phyloP scores from a whole-genome alignment of 2,113 vertebrate species.

The Ahaetulla prasina region DNA sequence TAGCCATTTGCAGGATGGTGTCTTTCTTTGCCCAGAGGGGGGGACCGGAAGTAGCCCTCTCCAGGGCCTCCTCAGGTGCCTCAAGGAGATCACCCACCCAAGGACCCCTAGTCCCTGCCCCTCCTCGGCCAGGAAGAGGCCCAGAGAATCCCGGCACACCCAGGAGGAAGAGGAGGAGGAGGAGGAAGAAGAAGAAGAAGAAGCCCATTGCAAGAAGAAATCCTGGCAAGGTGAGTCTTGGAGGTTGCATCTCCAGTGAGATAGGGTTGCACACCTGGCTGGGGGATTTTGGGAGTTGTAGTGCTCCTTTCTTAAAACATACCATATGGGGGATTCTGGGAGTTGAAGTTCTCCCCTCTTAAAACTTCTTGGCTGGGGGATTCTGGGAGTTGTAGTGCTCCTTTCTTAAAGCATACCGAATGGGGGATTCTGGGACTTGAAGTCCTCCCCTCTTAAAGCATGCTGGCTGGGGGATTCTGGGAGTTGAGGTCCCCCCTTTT shows the following conservation, averaged over 20 bases:
- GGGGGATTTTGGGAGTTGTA: not conserved
- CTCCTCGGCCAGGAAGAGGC: not conserved
- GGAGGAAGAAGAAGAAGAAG: not conserved
- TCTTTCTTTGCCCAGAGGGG: slow-evolving; percentile 4
- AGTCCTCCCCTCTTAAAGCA: not conserved
- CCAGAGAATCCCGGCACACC: slow-evolving; percentile 20
- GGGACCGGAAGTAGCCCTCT: slow-evolving; percentile 34
- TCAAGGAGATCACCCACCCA: slow-evolving; percentile 41
- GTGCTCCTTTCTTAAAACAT: too few relatives aligned
- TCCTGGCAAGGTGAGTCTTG: slow-evolving; percentile 33
- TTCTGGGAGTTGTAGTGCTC: not conserved
- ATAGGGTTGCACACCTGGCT: not conserved
- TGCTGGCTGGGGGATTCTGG: not conserved
- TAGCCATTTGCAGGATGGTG: rapidly evolving
- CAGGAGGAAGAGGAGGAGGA: not conserved
- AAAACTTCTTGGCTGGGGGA: too few relatives aligned
- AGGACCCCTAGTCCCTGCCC: not conserved
- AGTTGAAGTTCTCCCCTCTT: too few relatives aligned
- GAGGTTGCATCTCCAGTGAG: not conserved
- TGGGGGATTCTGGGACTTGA: not conserved
- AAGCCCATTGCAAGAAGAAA: rapidly evolving
- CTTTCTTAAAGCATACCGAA: too few relatives aligned
- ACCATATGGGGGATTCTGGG: too few relatives aligned
- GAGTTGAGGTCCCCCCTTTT: not conserved
- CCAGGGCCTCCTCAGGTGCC: slow-evolving; percentile 52